Conservation (phyloP, 2,888 invertebrate genomes). For the Schizaphis graminum region DNA sequence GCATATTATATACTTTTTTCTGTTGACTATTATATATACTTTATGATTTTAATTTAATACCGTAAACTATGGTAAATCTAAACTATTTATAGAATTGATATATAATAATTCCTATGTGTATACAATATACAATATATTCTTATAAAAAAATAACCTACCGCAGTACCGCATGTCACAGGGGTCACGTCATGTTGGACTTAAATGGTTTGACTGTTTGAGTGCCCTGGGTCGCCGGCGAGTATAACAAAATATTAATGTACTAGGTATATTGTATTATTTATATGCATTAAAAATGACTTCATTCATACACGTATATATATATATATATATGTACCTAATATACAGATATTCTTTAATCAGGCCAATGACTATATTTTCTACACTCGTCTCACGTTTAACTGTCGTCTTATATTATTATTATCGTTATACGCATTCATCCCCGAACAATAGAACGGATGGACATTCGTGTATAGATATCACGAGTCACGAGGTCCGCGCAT, state of each 20-base stretch:
- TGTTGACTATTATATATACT: not conserved
- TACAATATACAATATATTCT: not conserved
- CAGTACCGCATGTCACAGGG: not conserved
- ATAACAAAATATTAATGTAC: not conserved
- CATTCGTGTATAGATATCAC: not conserved
- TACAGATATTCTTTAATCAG: not conserved
- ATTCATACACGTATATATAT: not conserved
- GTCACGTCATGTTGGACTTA: not conserved
- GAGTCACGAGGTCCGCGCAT: not conserved
- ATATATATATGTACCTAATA: not conserved
- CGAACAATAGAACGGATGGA: not conserved
- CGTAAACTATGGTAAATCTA: not conserved
- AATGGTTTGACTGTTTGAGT: not conserved
- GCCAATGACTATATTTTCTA: constrained; percentile 14
- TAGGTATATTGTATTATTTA: not conserved
- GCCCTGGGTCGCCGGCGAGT: not conserved
- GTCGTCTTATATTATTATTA: not conserved
- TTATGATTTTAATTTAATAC: not conserved
- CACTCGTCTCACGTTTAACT: not conserved
- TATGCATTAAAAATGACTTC: not conserved
- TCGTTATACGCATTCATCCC: not conserved
- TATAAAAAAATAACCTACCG: not conserved
- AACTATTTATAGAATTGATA: not conserved
- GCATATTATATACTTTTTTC: not conserved
- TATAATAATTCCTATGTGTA: not conserved